Percentiles rank a stretch among this genome's conserved stretches.
phyloP scores from a whole-genome alignment of 1,140 invertebrate genomes.

The Lepeophtheirus salmonis region DNA sequence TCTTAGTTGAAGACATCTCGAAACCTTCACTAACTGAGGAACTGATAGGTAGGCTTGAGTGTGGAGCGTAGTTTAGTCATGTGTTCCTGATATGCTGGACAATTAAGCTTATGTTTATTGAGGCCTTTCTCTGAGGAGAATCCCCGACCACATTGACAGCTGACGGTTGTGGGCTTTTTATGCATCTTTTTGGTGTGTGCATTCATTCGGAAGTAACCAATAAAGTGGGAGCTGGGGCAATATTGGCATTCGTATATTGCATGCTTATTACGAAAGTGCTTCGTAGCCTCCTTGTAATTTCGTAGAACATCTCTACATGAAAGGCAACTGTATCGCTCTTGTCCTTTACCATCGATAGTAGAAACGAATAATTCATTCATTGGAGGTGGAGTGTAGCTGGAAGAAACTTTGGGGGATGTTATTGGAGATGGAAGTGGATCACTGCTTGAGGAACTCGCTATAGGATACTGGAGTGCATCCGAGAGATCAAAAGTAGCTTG shows the following conservation, averaged over 20 bases:
- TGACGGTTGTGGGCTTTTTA: background rate
- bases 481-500: background rate
- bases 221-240: background rate
- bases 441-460: background rate
- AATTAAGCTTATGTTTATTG: background rate
- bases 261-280: background rate
- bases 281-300: background rate
- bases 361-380: background rate
- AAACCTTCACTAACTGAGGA: background rate
- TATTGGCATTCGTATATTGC: background rate
- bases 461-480: no score
- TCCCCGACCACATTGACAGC: background rate
- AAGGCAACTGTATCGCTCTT: background rate
- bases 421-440: background rate
- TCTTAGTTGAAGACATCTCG: no score
- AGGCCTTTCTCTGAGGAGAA: background rate
- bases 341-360: background rate
- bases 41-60: background rate
- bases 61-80: background rate
- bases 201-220: background rate
- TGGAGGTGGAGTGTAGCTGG: background rate
- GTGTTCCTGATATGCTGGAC: background rate
- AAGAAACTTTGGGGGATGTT: no score
- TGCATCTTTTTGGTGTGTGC: background rate
- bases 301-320: background rate